Evolutionary conservation across 2,888 invertebrate species (phyloP).

Genomic region (Polymixis lichenea): DNA sequence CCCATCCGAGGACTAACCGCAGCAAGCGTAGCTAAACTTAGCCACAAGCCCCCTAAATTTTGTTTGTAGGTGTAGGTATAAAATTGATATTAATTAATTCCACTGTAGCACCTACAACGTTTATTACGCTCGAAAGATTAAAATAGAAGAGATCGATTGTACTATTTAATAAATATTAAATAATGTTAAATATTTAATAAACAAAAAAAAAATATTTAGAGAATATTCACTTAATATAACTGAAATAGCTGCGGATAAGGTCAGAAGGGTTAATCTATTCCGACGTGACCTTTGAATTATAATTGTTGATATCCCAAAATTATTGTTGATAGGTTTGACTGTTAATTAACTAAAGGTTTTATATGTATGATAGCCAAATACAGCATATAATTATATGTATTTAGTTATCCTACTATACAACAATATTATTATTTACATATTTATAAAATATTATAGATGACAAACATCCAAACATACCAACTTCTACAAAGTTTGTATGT

Average conservation of each 20-base stretch:
- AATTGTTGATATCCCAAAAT: conserved; percentile 7
- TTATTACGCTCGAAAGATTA: conserved; percentile 1
- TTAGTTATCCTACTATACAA: not conserved
- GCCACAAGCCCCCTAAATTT: too few species aligned
- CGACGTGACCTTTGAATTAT: conserved; percentile 23
- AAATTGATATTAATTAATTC: conserved; percentile 21
- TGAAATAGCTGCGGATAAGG: conserved; percentile 30
- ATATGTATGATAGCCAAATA: not conserved
- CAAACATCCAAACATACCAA: too few species aligned
- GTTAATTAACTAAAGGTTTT: not conserved
- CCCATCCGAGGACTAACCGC: too few species aligned
- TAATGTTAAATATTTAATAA: too few species aligned
- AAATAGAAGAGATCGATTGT: conserved; percentile 13
- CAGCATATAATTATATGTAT: not conserved
- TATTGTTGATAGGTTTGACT: conserved; percentile 8
- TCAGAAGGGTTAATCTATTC: conserved; percentile 16
- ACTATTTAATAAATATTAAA: too few species aligned
- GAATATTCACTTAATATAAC: conserved; percentile 7
- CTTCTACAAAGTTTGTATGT: too few species aligned
- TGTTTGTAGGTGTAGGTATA: not conserved
- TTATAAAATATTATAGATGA: too few species aligned
- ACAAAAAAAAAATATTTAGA: too few species aligned
- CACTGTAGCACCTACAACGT: not conserved
- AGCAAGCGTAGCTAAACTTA: too few species aligned
- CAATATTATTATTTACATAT: too few species aligned